Base-by-base conservation (phyloP, 2,888 invertebrate species). In the Machimus rusticus region DNA sequence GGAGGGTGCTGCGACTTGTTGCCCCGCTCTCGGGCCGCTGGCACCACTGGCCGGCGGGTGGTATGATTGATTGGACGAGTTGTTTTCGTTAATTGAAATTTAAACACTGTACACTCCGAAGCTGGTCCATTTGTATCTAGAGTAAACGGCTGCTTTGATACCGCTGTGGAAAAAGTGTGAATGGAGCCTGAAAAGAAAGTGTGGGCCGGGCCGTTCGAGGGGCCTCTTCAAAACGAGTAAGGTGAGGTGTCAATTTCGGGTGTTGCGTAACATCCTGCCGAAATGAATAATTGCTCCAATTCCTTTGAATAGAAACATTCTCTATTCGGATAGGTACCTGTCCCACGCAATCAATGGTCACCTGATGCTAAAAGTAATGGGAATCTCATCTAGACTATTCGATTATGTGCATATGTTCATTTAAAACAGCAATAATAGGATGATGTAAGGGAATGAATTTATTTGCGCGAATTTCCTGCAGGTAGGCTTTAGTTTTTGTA, bases 71-170 rank as follows among this genome's bases (percentile, higher is more conserved):
- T 81, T 81, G 51, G 55, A 6, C 23, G 43, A 28, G 81, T 81
- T 81, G 81, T 81, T 81, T 81, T 28, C 81, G 55, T 81, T 81
- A 81, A 81, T 81, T 81, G 81, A 28, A 55, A 81, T 81, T 81
- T 81, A 51, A 81, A 81, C 31, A 81, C 81, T 81, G 55, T 55
- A 43, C 51, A 23, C n/a, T 51, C 28, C 37, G 28, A 19, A 19
- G 6, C 51, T 51, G 51, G 51, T 19, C 66, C 76, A 19, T 76
- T 34, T 39, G 28, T 66, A 76, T 31, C 28, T 76, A 9, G 39
- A 76, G 37, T 5, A 76, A 76, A 76, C 19, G 76, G 16, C 39
- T 76, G 76, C 34, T 76, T 23, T 66, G 12, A 12, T 76, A 34
- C 16, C 19, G 76, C 37, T 12, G 9, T 23, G 12, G 23, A 66